Evolutionary conservation across 2,888 invertebrate species (phyloP).

Genomic region (Polyommatus iphigenia): DNA sequence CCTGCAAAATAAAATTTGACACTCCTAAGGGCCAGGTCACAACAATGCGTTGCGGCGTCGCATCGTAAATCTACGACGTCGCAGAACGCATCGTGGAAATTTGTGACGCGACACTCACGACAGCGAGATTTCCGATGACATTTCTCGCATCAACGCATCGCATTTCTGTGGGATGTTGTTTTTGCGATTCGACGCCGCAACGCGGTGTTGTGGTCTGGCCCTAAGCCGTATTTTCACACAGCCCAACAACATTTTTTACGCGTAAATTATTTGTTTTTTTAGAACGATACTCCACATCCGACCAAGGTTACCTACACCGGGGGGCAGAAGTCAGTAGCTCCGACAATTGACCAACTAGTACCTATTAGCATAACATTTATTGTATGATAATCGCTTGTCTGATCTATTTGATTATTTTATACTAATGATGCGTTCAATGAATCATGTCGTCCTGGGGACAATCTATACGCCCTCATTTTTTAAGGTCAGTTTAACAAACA

Average conservation of each 20-base stretch:
- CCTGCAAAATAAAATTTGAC: background rate
- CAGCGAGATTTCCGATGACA: too few relatives aligned
- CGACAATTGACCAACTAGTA: conserved; percentile 56
- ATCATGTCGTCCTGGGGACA: conserved; percentile 27
- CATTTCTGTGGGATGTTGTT: too few relatives aligned
- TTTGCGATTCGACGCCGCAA: too few relatives aligned
- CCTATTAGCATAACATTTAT: conserved; percentile 47
- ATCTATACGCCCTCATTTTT: background rate
- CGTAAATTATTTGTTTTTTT: conserved; percentile 29
- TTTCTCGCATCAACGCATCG: too few relatives aligned
- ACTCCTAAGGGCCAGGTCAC: too few relatives aligned
- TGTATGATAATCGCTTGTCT: conserved; percentile 53
- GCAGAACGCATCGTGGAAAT: too few relatives aligned
- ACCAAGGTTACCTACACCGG: conserved; percentile 56
- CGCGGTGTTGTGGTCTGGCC: too few relatives aligned
- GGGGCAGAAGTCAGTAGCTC: conserved; percentile 53
- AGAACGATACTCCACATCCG: conserved; percentile 36
- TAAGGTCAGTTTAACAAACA: background rate
- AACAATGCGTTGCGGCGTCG: too few relatives aligned
- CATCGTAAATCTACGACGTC: too few relatives aligned
- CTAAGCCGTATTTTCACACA: background rate
- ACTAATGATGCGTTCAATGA: conserved; percentile 31
- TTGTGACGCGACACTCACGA: too few relatives aligned
- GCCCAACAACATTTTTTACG: background rate
- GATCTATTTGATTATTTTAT: conserved; percentile 34